A percentile compares a stretch with the other conserved stretches of the same genome.
These are phyloP conservation scores for Amblyornis subalaris DNA, from an alignment of 2,113 vertebrate species.

Conservation along the genomic window DNA sequence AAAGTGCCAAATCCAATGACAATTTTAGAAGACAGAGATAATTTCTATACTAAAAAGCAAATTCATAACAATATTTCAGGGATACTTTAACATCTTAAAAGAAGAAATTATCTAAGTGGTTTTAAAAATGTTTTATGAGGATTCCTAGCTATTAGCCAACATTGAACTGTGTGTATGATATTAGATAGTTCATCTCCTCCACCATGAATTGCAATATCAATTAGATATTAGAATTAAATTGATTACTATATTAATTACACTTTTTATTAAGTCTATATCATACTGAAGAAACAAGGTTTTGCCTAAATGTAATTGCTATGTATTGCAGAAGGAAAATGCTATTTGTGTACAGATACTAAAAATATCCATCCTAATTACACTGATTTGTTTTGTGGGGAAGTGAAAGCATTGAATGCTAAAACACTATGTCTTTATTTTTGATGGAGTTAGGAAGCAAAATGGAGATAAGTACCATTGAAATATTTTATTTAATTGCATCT, in stretches of 20 bases:
- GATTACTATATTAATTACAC: background rate
- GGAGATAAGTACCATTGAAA: background rate
- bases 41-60: conserved; percentile 5
- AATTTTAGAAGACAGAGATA: background rate
- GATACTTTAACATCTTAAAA: background rate
- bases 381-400: background rate
- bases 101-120: background rate
- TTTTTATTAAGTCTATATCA: background rate
- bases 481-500: background rate
- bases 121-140: background rate
- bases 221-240: background rate
- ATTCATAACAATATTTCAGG: background rate
- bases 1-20: background rate
- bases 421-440: background rate
- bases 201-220: background rate
- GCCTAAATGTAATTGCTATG: background rate
- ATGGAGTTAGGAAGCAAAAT: background rate
- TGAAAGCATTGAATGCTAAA: background rate
- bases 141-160: background rate
- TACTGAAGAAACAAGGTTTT: background rate
- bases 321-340: conserved; percentile 18
- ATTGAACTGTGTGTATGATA: background rate
- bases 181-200: background rate
- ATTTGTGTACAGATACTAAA: background rate
- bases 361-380: background rate